phyloP scores from a whole-genome alignment of 1,140 invertebrate genomes.

The Halotydeus destructor region DNA sequence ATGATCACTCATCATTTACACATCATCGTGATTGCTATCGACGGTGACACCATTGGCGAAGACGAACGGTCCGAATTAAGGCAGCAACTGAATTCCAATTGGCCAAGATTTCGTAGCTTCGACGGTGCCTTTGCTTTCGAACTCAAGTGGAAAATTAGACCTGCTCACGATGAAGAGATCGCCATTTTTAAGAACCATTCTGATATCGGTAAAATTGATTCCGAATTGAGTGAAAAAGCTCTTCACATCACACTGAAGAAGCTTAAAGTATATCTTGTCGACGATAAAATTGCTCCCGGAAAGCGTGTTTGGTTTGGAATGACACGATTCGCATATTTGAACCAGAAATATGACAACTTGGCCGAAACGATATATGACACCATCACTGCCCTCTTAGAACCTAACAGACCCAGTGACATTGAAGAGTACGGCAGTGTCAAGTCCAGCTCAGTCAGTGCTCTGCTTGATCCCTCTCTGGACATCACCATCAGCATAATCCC shows the following conservation, averaged over 20 bases:
- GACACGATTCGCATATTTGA: too few species aligned
- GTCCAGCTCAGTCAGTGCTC: conserved; percentile 1
- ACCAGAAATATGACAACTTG: too few species aligned
- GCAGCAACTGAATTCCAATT: not conserved
- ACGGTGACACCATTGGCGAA: conserved; percentile 1
- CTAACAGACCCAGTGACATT: too few species aligned
- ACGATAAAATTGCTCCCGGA: too few species aligned
- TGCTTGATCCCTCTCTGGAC: conserved; percentile 7
- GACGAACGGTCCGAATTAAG: not conserved
- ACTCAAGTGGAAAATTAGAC: conserved; percentile 9
- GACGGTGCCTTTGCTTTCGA: conserved; percentile 6
- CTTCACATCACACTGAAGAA: too few species aligned
- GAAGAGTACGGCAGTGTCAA: not conserved
- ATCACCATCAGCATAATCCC: conserved; percentile 8
- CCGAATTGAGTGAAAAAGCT: too few species aligned
- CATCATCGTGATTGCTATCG: conserved; percentile 6
- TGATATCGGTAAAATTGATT: too few species aligned
- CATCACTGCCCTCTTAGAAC: too few species aligned
- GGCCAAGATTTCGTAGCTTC: not conserved
- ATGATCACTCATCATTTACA: conserved; percentile 5
- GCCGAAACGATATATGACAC: too few species aligned
- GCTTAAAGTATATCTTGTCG: too few species aligned
- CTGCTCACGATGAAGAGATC: not conserved
- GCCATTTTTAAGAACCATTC: too few species aligned
- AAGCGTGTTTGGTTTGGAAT: too few species aligned